Conservation (phyloP, 2,113 vertebrate genomes). For the Stigmatopora argus region DNA sequence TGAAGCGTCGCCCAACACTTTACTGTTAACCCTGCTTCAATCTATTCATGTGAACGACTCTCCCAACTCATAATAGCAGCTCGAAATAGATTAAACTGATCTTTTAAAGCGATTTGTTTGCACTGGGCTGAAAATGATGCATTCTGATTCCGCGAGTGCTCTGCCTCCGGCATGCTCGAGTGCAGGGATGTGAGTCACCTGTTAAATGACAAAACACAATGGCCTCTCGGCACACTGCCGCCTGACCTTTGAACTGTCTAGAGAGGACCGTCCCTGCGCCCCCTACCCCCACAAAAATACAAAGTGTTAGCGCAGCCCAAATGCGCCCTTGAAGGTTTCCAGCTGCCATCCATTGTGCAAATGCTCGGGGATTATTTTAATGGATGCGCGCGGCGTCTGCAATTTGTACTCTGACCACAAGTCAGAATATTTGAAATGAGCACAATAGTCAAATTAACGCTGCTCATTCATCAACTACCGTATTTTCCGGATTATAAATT, state of each 20-base stretch:
- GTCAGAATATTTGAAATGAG: too few species aligned
- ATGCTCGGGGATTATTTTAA: conserved; percentile 9
- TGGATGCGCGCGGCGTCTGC: too few species aligned
- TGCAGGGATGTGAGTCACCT: conserved; percentile 77
- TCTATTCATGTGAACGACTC: conserved; percentile 78
- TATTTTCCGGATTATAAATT: too few species aligned
- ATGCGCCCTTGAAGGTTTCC: conserved; percentile 22
- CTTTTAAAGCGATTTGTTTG: conserved; percentile 79
- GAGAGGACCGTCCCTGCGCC: conserved; percentile 71
- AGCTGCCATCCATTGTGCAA: conserved; percentile 13
- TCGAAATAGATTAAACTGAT: conserved; percentile 80
- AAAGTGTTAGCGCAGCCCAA: conserved; percentile 55
- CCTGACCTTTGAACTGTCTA: conserved; percentile 68
- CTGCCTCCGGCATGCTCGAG: conserved; percentile 68
- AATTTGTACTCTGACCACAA: too few species aligned
- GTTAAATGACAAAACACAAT: conserved; percentile 76
- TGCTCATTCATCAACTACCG: too few species aligned
- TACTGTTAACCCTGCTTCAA: conserved; percentile 75
- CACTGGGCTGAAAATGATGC: conserved; percentile 72
- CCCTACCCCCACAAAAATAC: conserved; percentile 66
- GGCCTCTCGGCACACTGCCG: conserved; percentile 70
- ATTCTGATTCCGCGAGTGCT: conserved; percentile 72
- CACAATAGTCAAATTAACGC: too few species aligned
- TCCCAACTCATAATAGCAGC: conserved; percentile 72
- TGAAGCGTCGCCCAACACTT: conserved; percentile 70